Conservation (phyloP, 2,888 invertebrate genomes). For the Drosophila recens region DNA sequence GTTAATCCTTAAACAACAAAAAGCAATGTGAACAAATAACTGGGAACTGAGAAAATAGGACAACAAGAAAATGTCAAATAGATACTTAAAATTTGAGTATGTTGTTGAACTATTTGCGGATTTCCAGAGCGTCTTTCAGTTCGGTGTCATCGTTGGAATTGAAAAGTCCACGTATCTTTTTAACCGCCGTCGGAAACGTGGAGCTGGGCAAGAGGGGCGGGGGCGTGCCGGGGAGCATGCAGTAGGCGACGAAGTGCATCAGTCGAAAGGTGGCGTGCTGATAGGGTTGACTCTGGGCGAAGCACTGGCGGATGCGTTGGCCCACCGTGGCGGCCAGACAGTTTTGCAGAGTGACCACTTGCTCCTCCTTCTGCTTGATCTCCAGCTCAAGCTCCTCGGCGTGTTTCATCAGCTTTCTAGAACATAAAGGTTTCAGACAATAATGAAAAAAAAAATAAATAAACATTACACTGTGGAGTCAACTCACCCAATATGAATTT, state of each 20-base stretch:
- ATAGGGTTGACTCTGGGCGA: slow-evolving; percentile 64
- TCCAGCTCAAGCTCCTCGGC: slow-evolving; percentile 38
- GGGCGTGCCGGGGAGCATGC: slow-evolving; percentile 78
- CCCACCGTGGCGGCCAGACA: slow-evolving; percentile 75
- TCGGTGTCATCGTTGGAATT: background rate
- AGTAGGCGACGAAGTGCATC: slow-evolving; percentile 78
- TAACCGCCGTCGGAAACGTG: slow-evolving; percentile 49
- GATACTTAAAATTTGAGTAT: slow-evolving; percentile 13
- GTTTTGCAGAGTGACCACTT: slow-evolving; percentile 57
- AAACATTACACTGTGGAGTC: no score
- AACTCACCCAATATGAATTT: slow-evolving; percentile 30
- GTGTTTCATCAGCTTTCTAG: slow-evolving; percentile 59
- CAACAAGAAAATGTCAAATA: background rate
- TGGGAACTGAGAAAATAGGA: slow-evolving; percentile 1
- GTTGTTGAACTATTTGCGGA: background rate
- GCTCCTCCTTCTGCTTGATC: slow-evolving; percentile 63
- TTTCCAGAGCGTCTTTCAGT: background rate
- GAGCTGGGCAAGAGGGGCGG: slow-evolving; percentile 54
- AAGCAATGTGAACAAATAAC: slow-evolving; percentile 11
- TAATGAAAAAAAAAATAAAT: no score
- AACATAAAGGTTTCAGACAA: background rate
- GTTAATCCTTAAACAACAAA: slow-evolving; percentile 1
- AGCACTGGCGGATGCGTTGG: slow-evolving; percentile 72
- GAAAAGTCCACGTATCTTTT: slow-evolving; percentile 51
- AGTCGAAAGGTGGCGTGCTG: slow-evolving; percentile 72